Percentiles rank a stretch among this genome's conserved stretches.
Conservation (phyloP, 2,113 vertebrate species). For the Chroicocephalus ridibundus region DNA sequence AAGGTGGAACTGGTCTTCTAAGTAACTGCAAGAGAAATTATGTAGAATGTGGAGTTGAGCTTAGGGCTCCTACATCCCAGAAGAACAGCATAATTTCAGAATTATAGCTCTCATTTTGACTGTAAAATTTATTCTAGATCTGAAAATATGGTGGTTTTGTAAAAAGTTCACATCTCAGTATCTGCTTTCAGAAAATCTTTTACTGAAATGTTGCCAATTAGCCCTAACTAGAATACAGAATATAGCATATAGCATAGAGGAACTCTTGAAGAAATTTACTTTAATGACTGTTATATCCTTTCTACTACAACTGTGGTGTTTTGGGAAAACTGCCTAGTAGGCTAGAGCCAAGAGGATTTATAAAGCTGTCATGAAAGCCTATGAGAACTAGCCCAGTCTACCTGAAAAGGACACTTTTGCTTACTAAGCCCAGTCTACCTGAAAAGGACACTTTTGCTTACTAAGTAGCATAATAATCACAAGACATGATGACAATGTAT, state of each 20-base stretch:
- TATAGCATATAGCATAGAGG: background rate
- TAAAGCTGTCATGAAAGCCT: background rate
- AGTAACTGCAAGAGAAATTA: background rate
- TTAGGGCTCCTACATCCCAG: background rate
- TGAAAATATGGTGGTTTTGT: background rate
- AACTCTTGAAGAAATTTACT: background rate
- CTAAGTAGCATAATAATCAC: background rate
- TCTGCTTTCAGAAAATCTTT: background rate
- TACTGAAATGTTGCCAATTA: background rate
- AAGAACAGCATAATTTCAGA: background rate
- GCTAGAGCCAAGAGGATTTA: background rate
- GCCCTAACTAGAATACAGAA: background rate
- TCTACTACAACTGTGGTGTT: background rate
- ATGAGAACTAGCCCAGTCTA: background rate
- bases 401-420: background rate
- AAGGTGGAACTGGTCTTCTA: background rate
- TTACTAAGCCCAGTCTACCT: background rate
- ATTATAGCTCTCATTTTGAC: background rate
- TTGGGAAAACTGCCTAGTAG: background rate
- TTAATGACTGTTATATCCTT: background rate
- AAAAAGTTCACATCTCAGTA: background rate
- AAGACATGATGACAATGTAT: background rate
- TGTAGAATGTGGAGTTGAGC: background rate
- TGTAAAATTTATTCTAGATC: background rate
- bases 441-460: background rate